Conservation (phyloP, 2,888 invertebrate genomes). For the Thera obeliscata region DNA sequence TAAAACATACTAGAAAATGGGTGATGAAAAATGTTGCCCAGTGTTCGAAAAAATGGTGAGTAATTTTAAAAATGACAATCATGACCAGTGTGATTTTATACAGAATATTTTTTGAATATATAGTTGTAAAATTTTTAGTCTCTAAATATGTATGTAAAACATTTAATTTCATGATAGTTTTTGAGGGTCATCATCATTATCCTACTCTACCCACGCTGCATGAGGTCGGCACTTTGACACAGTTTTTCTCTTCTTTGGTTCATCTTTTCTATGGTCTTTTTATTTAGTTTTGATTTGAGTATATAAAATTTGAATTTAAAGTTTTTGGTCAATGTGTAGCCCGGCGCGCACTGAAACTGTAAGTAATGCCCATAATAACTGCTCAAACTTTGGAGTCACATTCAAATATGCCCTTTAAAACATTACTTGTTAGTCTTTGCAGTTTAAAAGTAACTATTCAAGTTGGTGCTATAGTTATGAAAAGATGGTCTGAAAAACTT, state of each 20-base stretch:
- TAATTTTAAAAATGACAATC: conserved; percentile 1
- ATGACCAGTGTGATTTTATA: conserved; percentile 11
- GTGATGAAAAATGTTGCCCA: conserved; percentile 37
- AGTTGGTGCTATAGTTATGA: too few species aligned
- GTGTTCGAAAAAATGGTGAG: conserved; percentile 33
- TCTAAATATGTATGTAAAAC: not conserved
- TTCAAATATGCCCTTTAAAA: conserved; percentile 7
- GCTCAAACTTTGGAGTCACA: conserved; percentile 10
- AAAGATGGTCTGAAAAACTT: not conserved
- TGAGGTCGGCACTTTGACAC: too few species aligned
- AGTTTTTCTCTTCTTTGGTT: too few species aligned
- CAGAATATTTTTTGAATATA: not conserved
- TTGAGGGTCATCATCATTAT: not conserved
- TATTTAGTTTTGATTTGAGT: too few species aligned
- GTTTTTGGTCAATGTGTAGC: not conserved
- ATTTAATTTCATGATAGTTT: not conserved
- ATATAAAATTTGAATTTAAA: conserved; percentile 1
- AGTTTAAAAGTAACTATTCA: too few species aligned
- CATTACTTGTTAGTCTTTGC: too few species aligned
- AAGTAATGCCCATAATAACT: not conserved
- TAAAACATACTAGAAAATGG: conserved; percentile 33
- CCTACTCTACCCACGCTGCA: too few species aligned
- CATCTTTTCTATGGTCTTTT: too few species aligned
- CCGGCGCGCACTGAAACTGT: not conserved
- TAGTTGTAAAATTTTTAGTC: too few species aligned